Base-by-base conservation (phyloP, 1,140 invertebrate genomes). In the Belonocnema kinseyi region DNA sequence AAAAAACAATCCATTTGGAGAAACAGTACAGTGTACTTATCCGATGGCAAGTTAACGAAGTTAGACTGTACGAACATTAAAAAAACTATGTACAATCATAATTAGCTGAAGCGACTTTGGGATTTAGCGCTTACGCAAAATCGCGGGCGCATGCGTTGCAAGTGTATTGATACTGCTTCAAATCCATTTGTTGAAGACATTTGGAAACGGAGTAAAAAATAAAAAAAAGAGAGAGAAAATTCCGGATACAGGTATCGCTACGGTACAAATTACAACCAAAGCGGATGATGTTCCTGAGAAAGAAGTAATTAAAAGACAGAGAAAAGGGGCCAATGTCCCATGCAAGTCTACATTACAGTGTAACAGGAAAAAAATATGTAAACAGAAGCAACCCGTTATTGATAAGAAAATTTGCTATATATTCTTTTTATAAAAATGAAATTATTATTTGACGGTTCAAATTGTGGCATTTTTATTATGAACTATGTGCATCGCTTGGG, bases 141-240 rank as follows among this genome's bases (percentile, higher is more conserved):
- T 50, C 14, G 5, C 56, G 54, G 0, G 58, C 50, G 12, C 19
- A 50, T 17, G 16, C 14, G 1, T 46, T 8, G 58, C 13, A 54
- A 3, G 14, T 58, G 66, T 58, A 33, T 54, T 26, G 54, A 56
- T 14, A 50, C 53, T 40, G 16, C 33, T 46, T n/a, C 33, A 3
- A 46, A 61, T n/a, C 46, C 26, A 14, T 61, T 40, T 46, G 12
- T 61, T 16, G 5, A 46, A 75, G 73, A 50, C 33, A 10, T 61
- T 21, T 75, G 54, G 73, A 58, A 50, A 46, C 16, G 58, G 61
- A 52, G 52, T 14, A 54, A 46, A 17, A 21, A 56, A 19, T 7
- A 5, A 11, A 19, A 3, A 5, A 17, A n/a, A 19, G 10, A 7
- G 6, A 21, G 4, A 56, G n/a, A n/a, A n/a, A 56, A 11, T 8